These are phyloP conservation scores for Fregetta grallaria DNA, from an alignment of 2,113 vertebrate genomes.

Conservation along the genomic window DNA sequence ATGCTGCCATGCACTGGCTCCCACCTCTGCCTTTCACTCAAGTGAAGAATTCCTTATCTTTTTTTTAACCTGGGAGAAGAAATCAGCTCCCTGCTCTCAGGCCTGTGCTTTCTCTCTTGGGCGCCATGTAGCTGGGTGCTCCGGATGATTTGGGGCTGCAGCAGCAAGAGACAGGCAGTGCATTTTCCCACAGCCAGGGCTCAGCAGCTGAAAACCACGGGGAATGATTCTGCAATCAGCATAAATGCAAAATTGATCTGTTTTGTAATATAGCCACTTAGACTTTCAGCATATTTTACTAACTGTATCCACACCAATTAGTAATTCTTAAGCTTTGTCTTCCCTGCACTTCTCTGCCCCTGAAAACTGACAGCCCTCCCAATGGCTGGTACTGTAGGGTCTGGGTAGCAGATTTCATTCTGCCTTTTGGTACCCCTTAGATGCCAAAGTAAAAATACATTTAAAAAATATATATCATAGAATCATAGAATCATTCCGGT, in stretches of 20 bases:
- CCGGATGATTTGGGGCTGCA: neutral
- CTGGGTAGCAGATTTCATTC: neutral
- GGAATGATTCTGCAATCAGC: neutral
- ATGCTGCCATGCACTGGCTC: neutral
- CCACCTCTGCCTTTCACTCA: neutral
- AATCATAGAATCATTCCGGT: too few species aligned
- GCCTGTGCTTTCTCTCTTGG: neutral
- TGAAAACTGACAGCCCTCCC: neutral
- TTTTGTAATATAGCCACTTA: neutral
- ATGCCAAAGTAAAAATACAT: neutral
- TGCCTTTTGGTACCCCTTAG: neutral
- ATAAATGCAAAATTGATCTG: neutral
- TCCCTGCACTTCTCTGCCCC: neutral
- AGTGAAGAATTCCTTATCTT: neutral
- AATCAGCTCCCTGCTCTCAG: neutral
- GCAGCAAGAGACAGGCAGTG: neutral
- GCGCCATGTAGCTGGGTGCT: neutral
- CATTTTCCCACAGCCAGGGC: neutral
- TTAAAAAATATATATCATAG: neutral
- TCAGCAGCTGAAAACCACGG: neutral
- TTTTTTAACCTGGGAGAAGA: neutral
- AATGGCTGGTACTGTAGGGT: neutral
- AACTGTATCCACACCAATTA: fast-evolving
- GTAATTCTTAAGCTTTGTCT: neutral
- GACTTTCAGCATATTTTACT: neutral